Conservation (phyloP, 2,797 vertebrate species). For the Halcyon leucocephala region DNA sequence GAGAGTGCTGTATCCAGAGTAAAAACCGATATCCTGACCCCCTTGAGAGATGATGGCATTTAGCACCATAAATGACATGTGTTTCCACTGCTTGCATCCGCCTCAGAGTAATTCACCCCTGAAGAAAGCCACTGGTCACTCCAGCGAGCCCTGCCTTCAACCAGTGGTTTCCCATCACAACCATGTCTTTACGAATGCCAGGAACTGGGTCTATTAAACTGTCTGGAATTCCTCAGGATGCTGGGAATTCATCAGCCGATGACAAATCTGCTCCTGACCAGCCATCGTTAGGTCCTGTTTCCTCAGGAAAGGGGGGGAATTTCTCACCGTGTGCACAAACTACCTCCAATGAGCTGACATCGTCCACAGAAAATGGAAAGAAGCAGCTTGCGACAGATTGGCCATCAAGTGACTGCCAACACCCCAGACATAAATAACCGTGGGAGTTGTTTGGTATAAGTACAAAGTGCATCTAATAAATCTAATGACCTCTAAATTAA, state of each 20-base stretch:
- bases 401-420: not conserved
- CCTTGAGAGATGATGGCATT: accelerated
- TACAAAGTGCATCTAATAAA: not conserved
- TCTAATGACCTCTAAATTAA: not conserved
- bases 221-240: not conserved
- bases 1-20: not conserved
- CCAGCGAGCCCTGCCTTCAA: not conserved
- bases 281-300: not conserved
- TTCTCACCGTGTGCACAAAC: not conserved
- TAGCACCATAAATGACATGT: not conserved
- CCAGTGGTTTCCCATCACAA: not conserved
- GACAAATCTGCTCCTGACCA: not conserved
- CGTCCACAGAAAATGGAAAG: accelerated
- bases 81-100: not conserved
- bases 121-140: not conserved
- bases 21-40: not conserved
- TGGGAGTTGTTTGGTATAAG: not conserved
- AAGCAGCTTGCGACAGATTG: not conserved
- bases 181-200: accelerated
- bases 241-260: not conserved
- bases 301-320: not conserved
- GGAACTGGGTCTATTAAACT: not conserved
- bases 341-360: not conserved
- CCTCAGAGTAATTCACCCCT: not conserved
- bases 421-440: not conserved